phyloP scores from a whole-genome alignment of 1,140 invertebrate genomes.

The Forficula auricularia region DNA sequence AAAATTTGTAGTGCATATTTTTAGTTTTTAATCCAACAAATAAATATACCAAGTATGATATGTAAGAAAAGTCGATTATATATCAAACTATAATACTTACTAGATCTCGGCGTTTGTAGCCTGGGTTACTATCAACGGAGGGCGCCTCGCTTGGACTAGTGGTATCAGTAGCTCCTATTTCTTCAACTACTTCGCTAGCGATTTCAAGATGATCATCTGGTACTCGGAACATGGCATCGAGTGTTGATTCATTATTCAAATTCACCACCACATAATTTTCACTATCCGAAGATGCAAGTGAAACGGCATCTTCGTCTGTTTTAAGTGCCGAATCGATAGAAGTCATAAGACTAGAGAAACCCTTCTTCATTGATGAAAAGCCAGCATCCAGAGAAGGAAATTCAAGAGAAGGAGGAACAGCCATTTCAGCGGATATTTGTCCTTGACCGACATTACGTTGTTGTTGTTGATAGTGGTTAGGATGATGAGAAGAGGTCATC shows the following conservation, averaged over 20 bases:
- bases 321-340: conserved; percentile 62
- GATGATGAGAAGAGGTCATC: not conserved
- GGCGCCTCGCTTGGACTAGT: conserved; percentile 54
- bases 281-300: conserved; percentile 51
- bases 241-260: conserved; percentile 24
- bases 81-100: conserved; percentile 31
- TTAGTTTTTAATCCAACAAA: too few relatives aligned
- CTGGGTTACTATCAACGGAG: conserved; percentile 46
- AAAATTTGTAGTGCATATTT: too few relatives aligned
- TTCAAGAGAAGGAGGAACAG: too few relatives aligned
- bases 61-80: too few relatives aligned
- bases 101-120: conserved; percentile 56
- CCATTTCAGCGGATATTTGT: too few relatives aligned
- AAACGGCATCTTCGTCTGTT: conserved; percentile 47
- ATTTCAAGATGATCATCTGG: conserved; percentile 39
- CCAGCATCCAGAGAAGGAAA: conserved; percentile 24
- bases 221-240: conserved; percentile 40
- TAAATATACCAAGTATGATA: too few relatives aligned
- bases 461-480: too few relatives aligned
- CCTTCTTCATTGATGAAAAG: conserved; percentile 57
- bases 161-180: conserved; percentile 30
- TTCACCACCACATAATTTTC: conserved; percentile 51
- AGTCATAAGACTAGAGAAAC: conserved; percentile 58
- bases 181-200: conserved; percentile 70
- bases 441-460: too few relatives aligned